Evolutionary conservation across 1,140 invertebrate species (phyloP), one percentile per base, ranked within the genome.

Genomic region (Lordiphosa collinella): DNA sequence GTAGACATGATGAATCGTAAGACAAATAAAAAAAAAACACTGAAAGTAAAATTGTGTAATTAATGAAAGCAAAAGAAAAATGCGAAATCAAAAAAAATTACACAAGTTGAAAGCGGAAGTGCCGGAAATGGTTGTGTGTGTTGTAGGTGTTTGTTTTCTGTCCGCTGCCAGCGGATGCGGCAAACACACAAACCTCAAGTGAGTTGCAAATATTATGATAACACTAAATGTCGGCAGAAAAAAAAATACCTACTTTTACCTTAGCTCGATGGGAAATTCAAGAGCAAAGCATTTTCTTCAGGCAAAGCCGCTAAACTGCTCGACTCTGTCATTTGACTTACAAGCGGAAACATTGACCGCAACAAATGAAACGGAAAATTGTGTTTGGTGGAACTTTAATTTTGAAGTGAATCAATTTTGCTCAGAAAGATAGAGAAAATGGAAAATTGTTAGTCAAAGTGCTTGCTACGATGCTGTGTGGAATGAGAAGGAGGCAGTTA

Each of bases 41-140:
- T 64, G 40, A 47, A 56, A 66, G 54, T 46, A 55, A 60, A 71
- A 68, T 76, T 76, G 62, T 67, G 62, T 71, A 72, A 68, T 68
- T 68, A 68, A 68, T 60, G 64, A 61, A 68, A 53, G 68, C 53
- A 49, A 68, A 68, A 55, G 54, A 50, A 38, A 49, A 63, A 47
- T 29, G 25, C 25, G 35, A 52, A 51, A 35, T 36, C 44, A 46
- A 47, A 41, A 48, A 32, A 51, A 62, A 71, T 80, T 82, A 80
- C 58, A 80, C 78, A 82, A 82, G 66, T 57, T 37, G 62, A 76
- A 84, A 82, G 78, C 76, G 76, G 78, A 82, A 84, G 62, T 71
- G 49, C 37, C 76, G 76, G 76, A 82, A 82, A 76, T 70, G 76
- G 56, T 46, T 12, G 31, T 57, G 53, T 62, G 38, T 61, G 48